phyloP scores from a whole-genome alignment of 2,797 vertebrate species.

The Labroides dimidiatus region DNA sequence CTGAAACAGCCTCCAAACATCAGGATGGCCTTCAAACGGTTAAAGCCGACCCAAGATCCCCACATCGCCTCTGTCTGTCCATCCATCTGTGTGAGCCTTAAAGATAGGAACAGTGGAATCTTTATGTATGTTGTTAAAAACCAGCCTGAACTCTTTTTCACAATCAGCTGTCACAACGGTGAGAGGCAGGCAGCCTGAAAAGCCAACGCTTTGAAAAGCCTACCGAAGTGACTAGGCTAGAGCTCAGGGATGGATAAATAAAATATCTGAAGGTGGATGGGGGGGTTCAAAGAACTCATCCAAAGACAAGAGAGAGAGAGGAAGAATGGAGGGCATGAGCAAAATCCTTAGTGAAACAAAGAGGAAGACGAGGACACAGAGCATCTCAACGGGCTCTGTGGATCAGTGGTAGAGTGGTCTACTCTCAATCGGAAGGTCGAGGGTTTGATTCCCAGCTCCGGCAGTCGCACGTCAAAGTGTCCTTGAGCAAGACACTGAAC shows the following conservation, averaged over 20 bases:
- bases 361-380: no score
- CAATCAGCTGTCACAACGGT: background rate
- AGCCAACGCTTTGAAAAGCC: conserved; percentile 23
- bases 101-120: background rate
- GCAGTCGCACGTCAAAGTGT: no score
- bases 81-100: background rate
- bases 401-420: no score
- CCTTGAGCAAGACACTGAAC: no score
- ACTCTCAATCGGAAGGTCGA: no score
- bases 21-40: no score
- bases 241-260: conserved; percentile 3
- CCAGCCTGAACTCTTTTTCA: conserved; percentile 14
- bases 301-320: background rate
- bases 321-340: background rate
- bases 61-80: background rate
- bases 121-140: conserved; percentile 29
- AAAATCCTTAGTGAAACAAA: background rate
- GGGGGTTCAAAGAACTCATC: background rate
- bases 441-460: no score
- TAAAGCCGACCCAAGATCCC: no score
- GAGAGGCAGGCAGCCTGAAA: conserved; percentile 3
- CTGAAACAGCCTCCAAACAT: no score
- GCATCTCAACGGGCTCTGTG: no score
- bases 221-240: conserved; percentile 12
- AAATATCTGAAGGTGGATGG: background rate